These are phyloP conservation scores for Masticophis lateralis DNA, from an alignment of 2,797 vertebrate species.

Conservation along the genomic window DNA sequence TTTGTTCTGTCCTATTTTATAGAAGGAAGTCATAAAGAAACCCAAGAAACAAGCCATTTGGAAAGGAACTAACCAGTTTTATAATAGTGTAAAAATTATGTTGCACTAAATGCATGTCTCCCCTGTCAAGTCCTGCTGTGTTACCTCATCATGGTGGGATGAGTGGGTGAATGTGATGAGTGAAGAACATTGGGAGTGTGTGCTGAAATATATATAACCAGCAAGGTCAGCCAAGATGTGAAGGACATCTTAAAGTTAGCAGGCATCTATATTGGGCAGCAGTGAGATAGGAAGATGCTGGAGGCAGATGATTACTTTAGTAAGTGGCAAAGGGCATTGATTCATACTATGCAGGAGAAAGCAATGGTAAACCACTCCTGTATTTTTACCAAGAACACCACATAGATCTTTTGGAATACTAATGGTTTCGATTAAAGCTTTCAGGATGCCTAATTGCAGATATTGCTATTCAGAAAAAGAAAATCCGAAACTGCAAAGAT, in stretches of 20 bases:
- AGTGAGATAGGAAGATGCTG: not conserved
- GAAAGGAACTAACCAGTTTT: constrained; percentile 57
- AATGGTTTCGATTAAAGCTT: not conserved
- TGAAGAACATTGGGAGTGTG: not conserved
- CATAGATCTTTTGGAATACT: not conserved
- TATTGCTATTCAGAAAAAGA: not conserved
- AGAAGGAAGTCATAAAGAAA: constrained; percentile 47
- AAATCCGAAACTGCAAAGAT: not conserved
- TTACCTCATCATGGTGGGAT: not conserved
- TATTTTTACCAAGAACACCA: not conserved
- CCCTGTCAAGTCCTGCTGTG: not conserved
- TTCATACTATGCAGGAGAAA: not conserved
- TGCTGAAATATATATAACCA: not conserved
- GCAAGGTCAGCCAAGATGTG: not conserved
- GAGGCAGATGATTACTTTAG: not conserved
- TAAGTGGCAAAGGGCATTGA: not conserved
- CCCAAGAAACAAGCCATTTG: constrained; percentile 53
- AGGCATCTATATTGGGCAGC: not conserved
- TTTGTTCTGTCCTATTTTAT: constrained; percentile 61
- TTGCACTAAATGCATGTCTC: constrained; percentile 64
- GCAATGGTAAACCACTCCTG: not conserved
- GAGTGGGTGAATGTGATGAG: not conserved
- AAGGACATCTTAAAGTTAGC: not conserved
- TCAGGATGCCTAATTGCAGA: not conserved
- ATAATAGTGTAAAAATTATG: constrained; percentile 63